phyloP scores from a whole-genome alignment of 1,140 invertebrate genomes.

The Hyphantria cunea region DNA sequence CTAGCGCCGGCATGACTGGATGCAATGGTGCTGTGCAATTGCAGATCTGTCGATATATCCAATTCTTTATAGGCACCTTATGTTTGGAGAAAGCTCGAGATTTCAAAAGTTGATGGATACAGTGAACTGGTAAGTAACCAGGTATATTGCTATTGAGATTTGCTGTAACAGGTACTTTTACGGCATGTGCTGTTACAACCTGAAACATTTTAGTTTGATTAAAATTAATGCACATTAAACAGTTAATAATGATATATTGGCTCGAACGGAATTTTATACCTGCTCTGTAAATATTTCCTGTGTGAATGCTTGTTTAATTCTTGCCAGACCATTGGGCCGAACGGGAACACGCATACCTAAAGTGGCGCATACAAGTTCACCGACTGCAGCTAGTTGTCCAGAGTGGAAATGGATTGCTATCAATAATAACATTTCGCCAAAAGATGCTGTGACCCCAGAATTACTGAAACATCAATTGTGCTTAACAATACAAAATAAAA shows the following conservation, averaged over 20 bases:
- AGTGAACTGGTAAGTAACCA: conserved; percentile 98
- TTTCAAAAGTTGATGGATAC: conserved; percentile 97
- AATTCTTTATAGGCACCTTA: conserved; percentile 96
- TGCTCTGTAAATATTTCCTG: conserved; percentile 99
- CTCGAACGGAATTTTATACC: conserved; percentile 67
- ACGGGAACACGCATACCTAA: conserved; percentile 97
- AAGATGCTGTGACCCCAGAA: conserved; percentile 90
- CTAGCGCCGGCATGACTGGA: conserved; percentile 94
- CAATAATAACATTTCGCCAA: conserved; percentile 97
- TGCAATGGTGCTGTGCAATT: conserved; percentile 93
- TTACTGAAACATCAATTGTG: conserved; percentile 76
- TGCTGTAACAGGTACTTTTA: conserved; percentile 96
- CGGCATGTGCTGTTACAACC: conserved; percentile 97
- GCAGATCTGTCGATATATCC: conserved; percentile 97
- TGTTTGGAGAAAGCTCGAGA: conserved; percentile 98
- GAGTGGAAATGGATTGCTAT: conserved; percentile 99
- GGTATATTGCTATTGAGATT: conserved; percentile 93
- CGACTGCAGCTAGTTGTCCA: conserved; percentile 95
- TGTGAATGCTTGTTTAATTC: conserved; percentile 97
- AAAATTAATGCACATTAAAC: no score
- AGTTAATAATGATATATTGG: no score
- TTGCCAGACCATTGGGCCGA: conserved; percentile 93
- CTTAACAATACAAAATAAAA: no score
- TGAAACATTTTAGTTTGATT: conserved; percentile 54
- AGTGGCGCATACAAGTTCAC: conserved; percentile 95